Conservation (phyloP, 2,797 vertebrate genomes). For the Novumbra hubbsi region DNA sequence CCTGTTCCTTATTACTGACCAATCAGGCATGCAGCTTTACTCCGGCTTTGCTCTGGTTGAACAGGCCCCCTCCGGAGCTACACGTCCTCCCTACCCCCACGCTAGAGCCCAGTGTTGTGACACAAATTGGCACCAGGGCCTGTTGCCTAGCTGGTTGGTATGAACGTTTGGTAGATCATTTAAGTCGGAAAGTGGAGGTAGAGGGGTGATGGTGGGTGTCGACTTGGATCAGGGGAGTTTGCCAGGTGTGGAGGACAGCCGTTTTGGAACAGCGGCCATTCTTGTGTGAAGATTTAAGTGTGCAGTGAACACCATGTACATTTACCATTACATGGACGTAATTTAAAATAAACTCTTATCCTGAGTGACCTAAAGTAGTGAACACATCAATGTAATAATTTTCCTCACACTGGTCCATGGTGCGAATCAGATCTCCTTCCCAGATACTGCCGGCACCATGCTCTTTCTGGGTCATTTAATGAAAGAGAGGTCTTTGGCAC, state of each 20-base stretch:
- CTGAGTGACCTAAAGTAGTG: too few species aligned
- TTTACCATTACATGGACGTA: too few species aligned
- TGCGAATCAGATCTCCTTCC: too few species aligned
- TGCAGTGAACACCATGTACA: slow-evolving; percentile 26
- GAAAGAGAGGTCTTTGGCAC: neutral
- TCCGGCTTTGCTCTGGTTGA: slow-evolving; percentile 5
- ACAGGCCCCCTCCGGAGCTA: neutral
- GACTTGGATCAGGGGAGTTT: neutral
- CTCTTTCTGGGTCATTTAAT: neutral
- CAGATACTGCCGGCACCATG: too few species aligned
- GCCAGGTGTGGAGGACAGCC: slow-evolving; percentile 20
- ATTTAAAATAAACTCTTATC: too few species aligned
- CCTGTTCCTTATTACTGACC: slow-evolving; percentile 33
- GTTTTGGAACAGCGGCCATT: slow-evolving; percentile 49
- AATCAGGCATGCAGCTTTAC: slow-evolving; percentile 31
- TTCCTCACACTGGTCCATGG: too few species aligned
- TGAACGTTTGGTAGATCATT: neutral
- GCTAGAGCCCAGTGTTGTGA: neutral
- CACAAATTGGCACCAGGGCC: neutral
- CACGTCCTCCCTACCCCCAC: neutral
- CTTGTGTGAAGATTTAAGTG: slow-evolving; percentile 45
- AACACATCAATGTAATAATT: too few species aligned
- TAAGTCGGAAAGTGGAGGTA: neutral
- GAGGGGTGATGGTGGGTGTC: neutral
- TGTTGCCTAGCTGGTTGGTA: neutral